Conservation (phyloP, 1,140 invertebrate genomes). For the Xylocopa sonorina region DNA sequence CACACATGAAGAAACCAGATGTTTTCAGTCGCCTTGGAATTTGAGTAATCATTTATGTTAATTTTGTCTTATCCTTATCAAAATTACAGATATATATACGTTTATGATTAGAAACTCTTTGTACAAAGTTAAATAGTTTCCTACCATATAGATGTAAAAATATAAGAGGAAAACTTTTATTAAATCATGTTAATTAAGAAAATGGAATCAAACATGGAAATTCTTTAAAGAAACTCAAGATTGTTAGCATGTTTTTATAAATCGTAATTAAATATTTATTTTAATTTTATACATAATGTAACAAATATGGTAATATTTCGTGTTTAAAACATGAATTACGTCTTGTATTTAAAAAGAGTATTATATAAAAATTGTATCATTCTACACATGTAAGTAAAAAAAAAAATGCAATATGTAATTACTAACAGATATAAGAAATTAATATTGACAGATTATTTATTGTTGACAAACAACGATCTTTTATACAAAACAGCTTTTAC, state of each 20-base stretch:
- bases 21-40: conserved; percentile 80
- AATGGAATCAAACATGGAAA: conserved; percentile 12
- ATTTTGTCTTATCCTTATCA: conserved; percentile 5
- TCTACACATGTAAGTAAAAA: conserved; percentile 7
- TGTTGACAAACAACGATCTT: conserved; percentile 5
- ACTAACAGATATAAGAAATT: not conserved
- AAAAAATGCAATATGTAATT: not conserved
- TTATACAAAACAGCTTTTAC: conserved; percentile 28
- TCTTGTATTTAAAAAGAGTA: not conserved
- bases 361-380: conserved; percentile 7
- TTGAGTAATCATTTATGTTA: conserved; percentile 56
- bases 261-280: conserved; percentile 9
- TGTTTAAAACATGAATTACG: conserved; percentile 2
- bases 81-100: conserved; percentile 8
- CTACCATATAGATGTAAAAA: conserved; percentile 22
- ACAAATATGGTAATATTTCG: conserved; percentile 3
- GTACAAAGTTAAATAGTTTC: conserved; percentile 58
- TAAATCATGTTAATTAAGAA: conserved; percentile 16
- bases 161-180: conserved; percentile 4
- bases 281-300: conserved; percentile 12
- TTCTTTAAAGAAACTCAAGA: not conserved
- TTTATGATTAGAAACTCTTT: conserved; percentile 41
- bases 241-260: not conserved
- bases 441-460: conserved; percentile 12
- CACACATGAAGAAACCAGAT: conserved; percentile 73